Conservation (phyloP, 2,797 vertebrate species). For the Chaenodraco wilsoni region DNA sequence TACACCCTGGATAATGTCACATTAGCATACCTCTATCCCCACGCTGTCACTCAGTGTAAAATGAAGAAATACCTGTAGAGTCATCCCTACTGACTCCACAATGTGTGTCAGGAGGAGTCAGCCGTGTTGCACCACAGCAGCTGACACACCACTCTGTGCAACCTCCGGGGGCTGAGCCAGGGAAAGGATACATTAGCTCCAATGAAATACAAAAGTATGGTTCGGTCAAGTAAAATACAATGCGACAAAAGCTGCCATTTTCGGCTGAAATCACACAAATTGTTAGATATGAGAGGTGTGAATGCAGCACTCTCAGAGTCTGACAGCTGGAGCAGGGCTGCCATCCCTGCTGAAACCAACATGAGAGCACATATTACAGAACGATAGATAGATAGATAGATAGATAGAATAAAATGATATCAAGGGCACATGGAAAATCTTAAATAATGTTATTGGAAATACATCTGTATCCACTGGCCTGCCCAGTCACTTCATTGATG, state of each 20-base stretch:
- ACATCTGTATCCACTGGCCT: no score
- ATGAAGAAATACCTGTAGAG: constrained; percentile 55
- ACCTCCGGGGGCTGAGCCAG: constrained; percentile 5
- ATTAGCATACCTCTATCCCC: constrained; percentile 63
- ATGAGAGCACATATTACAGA: background rate
- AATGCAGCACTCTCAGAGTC: background rate
- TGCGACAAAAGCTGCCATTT: constrained; percentile 9
- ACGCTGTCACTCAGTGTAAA: constrained; percentile 53
- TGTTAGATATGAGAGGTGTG: background rate
- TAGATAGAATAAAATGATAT: no score
- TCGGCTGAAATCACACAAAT: constrained; percentile 26
- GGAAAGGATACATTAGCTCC: constrained; percentile 45
- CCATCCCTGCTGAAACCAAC: background rate
- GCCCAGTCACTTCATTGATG: no score
- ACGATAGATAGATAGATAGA: no score
- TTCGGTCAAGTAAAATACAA: constrained; percentile 43
- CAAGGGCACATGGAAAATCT: no score
- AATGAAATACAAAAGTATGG: constrained; percentile 34
- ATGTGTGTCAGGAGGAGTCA: constrained; percentile 59
- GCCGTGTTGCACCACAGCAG: constrained; percentile 42
- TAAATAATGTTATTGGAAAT: no score
- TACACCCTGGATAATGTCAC: constrained; percentile 63
- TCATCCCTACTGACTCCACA: constrained; percentile 37
- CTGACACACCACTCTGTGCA: constrained; percentile 34
- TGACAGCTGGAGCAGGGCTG: constrained; percentile 3